Percentiles rank a stretch among this genome's conserved stretches.
Evolutionary conservation across 2,888 invertebrate genomes (phyloP).

Genomic region (Thecocarcelia acutangulata): DNA sequence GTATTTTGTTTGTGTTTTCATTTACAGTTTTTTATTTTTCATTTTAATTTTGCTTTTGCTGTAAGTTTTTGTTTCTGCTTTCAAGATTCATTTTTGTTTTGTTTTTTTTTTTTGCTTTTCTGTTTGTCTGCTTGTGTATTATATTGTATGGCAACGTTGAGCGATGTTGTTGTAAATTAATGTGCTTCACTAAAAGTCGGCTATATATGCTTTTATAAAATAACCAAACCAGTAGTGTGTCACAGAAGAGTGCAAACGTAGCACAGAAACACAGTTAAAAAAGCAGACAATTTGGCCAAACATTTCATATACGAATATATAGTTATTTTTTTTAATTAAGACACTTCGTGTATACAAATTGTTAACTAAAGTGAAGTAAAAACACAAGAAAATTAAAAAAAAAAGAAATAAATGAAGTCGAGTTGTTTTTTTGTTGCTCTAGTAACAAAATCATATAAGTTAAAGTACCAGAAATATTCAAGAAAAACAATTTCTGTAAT

Average conservation of each 20-base stretch:
- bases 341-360: conserved; percentile 37
- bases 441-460: conserved; percentile 18
- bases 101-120: conserved; percentile 18
- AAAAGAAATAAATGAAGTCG: conserved; percentile 40
- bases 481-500: conserved; percentile 41
- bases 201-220: conserved; percentile 66
- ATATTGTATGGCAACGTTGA: conserved; percentile 52
- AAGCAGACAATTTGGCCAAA: conserved; percentile 44
- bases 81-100: conserved; percentile 18
- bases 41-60: conserved; percentile 34
- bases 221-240: conserved; percentile 66
- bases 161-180: conserved; percentile 45
- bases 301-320: conserved; percentile 55
- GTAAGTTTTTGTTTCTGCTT: conserved; percentile 56
- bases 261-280: conserved; percentile 67
- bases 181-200: conserved; percentile 66
- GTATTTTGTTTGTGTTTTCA: conserved; percentile 39
- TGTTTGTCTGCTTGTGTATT: conserved; percentile 33
- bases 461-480: conserved; percentile 32
- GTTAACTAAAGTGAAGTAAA: conserved; percentile 24
- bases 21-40: conserved; percentile 14
- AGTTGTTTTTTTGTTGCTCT: conserved; percentile 32
- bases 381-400: conserved; percentile 9
- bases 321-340: conserved; percentile 47
- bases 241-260: conserved; percentile 70